phyloP scores from a whole-genome alignment of 2,113 vertebrate species.

The Varanus komodoensis region DNA sequence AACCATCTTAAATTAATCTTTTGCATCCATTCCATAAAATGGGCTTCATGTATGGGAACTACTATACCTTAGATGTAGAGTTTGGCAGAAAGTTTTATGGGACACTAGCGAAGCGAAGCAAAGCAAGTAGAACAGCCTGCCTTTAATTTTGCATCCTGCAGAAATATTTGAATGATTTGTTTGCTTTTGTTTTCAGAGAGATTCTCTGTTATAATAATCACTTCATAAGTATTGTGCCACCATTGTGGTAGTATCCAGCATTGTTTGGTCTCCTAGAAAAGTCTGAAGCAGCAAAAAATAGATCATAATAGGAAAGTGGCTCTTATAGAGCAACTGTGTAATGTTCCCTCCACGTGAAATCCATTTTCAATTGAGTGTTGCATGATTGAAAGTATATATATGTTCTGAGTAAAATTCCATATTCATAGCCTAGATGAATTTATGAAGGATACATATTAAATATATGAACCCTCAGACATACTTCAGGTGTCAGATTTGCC shows the following conservation, averaged over 20 bases:
- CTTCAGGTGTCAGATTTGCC: neutral
- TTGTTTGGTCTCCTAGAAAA: neutral
- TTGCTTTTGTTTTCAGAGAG: neutral
- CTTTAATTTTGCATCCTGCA: neutral
- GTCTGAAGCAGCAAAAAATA: neutral
- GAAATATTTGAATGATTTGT: neutral
- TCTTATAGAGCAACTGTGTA: neutral
- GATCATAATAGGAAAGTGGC: neutral
- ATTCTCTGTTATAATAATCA: neutral
- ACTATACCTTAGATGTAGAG: neutral
- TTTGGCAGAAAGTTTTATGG: neutral
- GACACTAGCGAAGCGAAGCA: neutral
- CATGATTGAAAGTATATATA: neutral
- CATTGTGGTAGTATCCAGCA: neutral
- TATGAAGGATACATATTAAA: neutral
- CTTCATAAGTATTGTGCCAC: neutral
- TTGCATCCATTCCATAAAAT: neutral
- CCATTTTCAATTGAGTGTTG: neutral
- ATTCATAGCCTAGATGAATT: no score
- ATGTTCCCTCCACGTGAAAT: neutral
- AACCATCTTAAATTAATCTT: neutral
- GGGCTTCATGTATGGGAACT: neutral
- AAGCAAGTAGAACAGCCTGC: neutral
- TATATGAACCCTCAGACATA: neutral
- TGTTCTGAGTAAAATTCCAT: neutral